A percentile compares a stretch with the other conserved stretches of the same genome.
Evolutionary conservation across 2,113 vertebrate genomes (phyloP).

Genomic region (Plestiodon gilberti): DNA sequence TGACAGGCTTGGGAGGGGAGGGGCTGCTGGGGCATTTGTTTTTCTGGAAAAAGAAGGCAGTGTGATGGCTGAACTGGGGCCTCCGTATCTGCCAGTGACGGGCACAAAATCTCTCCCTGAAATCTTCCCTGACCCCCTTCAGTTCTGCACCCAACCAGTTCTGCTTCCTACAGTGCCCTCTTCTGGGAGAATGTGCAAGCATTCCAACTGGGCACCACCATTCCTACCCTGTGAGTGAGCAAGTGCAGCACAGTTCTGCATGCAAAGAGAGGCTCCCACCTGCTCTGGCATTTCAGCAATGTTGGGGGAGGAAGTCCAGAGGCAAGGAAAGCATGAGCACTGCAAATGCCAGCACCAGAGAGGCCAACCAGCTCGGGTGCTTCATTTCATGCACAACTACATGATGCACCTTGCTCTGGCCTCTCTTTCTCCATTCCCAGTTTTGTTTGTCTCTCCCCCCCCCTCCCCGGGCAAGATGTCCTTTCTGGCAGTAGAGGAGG

Average conservation of each 20-base stretch:
- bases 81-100: background rate
- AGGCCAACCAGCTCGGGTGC: background rate
- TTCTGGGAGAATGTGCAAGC: background rate
- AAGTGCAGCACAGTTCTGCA: background rate
- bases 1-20: background rate
- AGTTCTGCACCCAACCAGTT: background rate
- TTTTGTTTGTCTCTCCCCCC: background rate
- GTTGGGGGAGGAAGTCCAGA: slow-evolving; percentile 3
- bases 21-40: background rate
- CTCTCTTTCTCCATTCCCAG: background rate
- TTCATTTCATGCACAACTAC: background rate
- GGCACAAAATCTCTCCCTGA: background rate
- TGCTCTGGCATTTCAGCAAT: slow-evolving; percentile 18
- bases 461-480: background rate
- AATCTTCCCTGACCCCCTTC: background rate
- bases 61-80: background rate
- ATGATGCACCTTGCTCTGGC: background rate
- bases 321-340: background rate
- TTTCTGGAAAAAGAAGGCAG: background rate
- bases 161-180: background rate
- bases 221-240: background rate
- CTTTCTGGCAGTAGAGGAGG: background rate
- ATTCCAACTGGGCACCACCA: background rate
- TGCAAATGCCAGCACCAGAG: background rate
- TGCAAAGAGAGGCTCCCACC: slow-evolving; percentile 12